Evolutionary conservation across 2,797 vertebrate genomes (phyloP).

Genomic region (Bovichtus variegatus): DNA sequence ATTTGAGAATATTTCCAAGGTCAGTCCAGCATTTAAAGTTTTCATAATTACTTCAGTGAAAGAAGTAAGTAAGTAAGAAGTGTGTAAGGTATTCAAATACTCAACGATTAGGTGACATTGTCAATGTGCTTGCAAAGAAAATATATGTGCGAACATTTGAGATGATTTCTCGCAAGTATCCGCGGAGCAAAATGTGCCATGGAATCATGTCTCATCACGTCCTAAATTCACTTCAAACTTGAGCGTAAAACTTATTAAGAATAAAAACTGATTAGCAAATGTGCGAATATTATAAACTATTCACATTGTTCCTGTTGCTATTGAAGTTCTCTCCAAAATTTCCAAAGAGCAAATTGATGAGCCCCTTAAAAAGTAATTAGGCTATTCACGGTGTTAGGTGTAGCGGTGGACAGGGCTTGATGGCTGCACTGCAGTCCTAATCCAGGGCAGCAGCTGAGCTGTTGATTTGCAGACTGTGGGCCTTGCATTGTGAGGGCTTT

Average conservation of each 20-base stretch:
- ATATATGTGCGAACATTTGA: neutral
- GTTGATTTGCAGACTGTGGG: slow-evolving; percentile 79
- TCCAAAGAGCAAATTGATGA: slow-evolving; percentile 75
- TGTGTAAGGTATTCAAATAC: neutral
- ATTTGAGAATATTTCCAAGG: slow-evolving; percentile 36
- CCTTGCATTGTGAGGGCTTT: slow-evolving; percentile 82
- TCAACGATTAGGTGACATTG: neutral
- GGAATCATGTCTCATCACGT: too few species aligned
- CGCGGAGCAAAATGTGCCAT: neutral
- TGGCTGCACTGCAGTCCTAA: slow-evolving; percentile 63
- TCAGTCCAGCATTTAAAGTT: slow-evolving; percentile 15
- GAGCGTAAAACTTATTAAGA: slow-evolving; percentile 11
- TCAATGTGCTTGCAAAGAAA: neutral
- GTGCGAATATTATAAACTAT: slow-evolving; percentile 35
- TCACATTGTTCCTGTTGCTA: slow-evolving; percentile 33
- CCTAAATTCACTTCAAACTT: slow-evolving; percentile 17
- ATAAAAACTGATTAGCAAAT: slow-evolving; percentile 35
- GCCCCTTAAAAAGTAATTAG: slow-evolving; percentile 84
- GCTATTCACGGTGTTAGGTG: slow-evolving; percentile 56
- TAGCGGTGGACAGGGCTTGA: slow-evolving; percentile 58
- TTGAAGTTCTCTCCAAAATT: slow-evolving; percentile 50
- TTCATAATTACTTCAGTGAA: neutral
- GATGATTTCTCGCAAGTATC: neutral
- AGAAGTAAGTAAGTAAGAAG: too few species aligned
- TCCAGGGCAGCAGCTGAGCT: slow-evolving; percentile 72